phyloP scores from a whole-genome alignment of 1,140 invertebrate species.

The Drosophila sechellia region DNA sequence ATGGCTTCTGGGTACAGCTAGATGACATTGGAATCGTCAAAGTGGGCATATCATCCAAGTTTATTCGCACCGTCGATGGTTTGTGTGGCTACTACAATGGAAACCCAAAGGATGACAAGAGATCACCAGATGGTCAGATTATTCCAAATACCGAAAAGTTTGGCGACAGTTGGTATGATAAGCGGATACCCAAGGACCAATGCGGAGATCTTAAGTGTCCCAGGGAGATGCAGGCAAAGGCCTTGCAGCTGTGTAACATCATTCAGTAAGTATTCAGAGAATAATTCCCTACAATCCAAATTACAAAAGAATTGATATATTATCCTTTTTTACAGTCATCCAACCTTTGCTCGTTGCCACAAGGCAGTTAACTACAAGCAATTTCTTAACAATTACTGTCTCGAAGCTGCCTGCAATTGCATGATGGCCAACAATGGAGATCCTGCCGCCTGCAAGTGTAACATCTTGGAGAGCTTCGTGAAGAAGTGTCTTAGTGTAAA shows the following conservation, averaged over 20 bases:
- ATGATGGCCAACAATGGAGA: slow-evolving; percentile 84
- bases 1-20: slow-evolving; percentile 90
- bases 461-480: slow-evolving; percentile 88
- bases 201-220: slow-evolving; percentile 87
- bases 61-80: slow-evolving; percentile 88
- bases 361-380: slow-evolving; percentile 87
- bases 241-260: slow-evolving; percentile 87
- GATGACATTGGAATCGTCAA: slow-evolving; percentile 89
- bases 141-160: slow-evolving; percentile 89
- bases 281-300: not conserved
- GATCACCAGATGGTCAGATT: slow-evolving; percentile 88
- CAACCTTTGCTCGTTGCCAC: slow-evolving; percentile 87
- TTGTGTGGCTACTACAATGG: slow-evolving; percentile 92
- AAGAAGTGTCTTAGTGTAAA: slow-evolving; percentile 89
- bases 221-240: slow-evolving; percentile 86
- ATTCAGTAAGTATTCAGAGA: slow-evolving; percentile 83
- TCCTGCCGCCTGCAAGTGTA: slow-evolving; percentile 88
- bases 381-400: slow-evolving; percentile 88
- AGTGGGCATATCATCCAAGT: slow-evolving; percentile 88
- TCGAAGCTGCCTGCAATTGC: slow-evolving; percentile 90
- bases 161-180: slow-evolving; percentile 89
- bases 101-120: slow-evolving; percentile 88
- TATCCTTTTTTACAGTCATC: slow-evolving; percentile 70
- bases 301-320: not conserved
- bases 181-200: slow-evolving; percentile 85